Conservation (phyloP, 1,140 invertebrate species). For the Prorops nasuta region DNA sequence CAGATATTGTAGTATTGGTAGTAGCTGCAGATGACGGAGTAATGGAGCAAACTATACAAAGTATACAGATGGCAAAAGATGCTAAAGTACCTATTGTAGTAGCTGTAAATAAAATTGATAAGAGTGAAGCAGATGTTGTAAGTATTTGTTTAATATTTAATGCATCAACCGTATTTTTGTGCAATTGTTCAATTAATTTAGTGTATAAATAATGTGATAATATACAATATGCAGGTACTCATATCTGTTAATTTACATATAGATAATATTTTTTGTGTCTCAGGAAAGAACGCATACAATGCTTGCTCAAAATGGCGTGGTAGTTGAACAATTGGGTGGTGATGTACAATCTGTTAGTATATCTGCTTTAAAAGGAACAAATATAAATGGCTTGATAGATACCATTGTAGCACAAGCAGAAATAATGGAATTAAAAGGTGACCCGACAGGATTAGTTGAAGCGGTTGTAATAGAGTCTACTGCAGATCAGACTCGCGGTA, state of each 20-base stretch:
- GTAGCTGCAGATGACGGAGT: slow-evolving; percentile 99
- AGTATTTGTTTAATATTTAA: slow-evolving; percentile 46
- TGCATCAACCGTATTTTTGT: slow-evolving; percentile 2
- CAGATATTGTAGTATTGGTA: slow-evolving; percentile 94
- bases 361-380: slow-evolving; percentile 83
- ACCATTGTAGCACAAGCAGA: slow-evolving; percentile 85
- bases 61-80: slow-evolving; percentile 72
- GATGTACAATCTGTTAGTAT: slow-evolving; percentile 90
- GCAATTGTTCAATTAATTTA: slow-evolving; percentile 11
- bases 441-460: slow-evolving; percentile 82
- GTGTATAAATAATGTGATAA: slow-evolving; percentile 2
- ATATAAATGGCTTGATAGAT: slow-evolving; percentile 80
- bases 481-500: slow-evolving; percentile 72
- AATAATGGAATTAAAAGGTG: slow-evolving; percentile 79
- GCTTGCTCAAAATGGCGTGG: slow-evolving; percentile 74
- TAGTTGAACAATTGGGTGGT: slow-evolving; percentile 87
- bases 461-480: slow-evolving; percentile 88
- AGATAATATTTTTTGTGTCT: slow-evolving; percentile 26
- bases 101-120: slow-evolving; percentile 99
- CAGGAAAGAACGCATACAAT: slow-evolving; percentile 74
- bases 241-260: too few relatives aligned
- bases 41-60: slow-evolving; percentile 94
- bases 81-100: slow-evolving; percentile 91
- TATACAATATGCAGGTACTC: too few relatives aligned
- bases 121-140: slow-evolving; percentile 82